These are phyloP conservation scores for Thecocarcelia acutangulata DNA, from an alignment of 2,888 invertebrate genomes.

Conservation along the genomic window DNA sequence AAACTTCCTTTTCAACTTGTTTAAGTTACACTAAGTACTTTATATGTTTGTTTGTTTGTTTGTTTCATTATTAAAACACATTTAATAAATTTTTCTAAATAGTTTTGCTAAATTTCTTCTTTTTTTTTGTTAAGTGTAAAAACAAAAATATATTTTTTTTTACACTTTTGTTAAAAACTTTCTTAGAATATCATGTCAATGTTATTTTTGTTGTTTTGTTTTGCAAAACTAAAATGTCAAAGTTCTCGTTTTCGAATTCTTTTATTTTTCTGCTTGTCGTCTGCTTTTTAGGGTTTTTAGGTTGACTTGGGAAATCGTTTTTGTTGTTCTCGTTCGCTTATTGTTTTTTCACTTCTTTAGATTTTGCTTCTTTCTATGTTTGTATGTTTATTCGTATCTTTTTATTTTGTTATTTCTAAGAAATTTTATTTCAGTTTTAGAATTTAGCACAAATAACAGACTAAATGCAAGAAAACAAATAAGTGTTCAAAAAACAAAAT, in stretches of 20 bases:
- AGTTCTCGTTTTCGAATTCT: constrained; percentile 50
- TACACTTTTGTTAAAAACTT: constrained; percentile 45
- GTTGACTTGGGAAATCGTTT: constrained; percentile 20
- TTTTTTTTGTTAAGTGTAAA: background rate
- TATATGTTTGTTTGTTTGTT: background rate
- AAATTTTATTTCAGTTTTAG: constrained; percentile 53
- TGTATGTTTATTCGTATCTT: constrained; percentile 26
- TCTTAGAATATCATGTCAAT: constrained; percentile 64
- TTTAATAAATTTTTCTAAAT: constrained; percentile 14
- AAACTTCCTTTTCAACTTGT: constrained; percentile 60
- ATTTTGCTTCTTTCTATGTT: constrained; percentile 24
- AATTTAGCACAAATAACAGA: constrained; percentile 60
- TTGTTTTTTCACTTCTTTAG: constrained; percentile 41
- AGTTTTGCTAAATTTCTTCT: background rate
- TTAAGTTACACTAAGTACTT: constrained; percentile 24
- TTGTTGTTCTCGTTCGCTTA: constrained; percentile 12
- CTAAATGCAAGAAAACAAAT: constrained; percentile 35
- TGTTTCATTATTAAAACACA: constrained; percentile 30
- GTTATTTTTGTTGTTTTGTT: constrained; percentile 41
- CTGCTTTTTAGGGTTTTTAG: constrained; percentile 49
- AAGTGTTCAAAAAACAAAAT: constrained; percentile 14
- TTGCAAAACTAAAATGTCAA: constrained; percentile 58
- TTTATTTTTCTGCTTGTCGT: constrained; percentile 37
- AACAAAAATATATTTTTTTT: constrained; percentile 14
- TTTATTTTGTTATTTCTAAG: constrained; percentile 54